Conservation (phyloP, 2,113 vertebrate genomes). For the Nibea albiflora region DNA sequence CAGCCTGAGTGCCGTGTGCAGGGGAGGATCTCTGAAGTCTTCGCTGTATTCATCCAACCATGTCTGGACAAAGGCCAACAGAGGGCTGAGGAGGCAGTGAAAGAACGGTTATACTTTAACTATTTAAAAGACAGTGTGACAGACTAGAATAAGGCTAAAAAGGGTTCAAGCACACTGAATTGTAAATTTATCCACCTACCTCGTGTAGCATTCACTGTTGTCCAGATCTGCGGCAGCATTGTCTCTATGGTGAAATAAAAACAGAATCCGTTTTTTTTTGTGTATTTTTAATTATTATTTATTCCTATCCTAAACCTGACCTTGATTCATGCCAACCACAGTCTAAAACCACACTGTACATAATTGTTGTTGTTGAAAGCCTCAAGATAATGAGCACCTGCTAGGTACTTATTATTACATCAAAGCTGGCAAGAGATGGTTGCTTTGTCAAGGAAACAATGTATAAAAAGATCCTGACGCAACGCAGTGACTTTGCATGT, state of each 20-base stretch:
- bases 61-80: constrained; percentile 82
- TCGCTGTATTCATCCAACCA: constrained; percentile 89
- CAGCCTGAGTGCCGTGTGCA: constrained; percentile 73
- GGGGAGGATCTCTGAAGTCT: constrained; percentile 88
- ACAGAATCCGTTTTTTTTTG: constrained; percentile 4
- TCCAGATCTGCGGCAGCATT: constrained; percentile 65
- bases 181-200: constrained; percentile 64
- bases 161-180: background rate
- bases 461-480: constrained; percentile 32
- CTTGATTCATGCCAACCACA: constrained; percentile 23
- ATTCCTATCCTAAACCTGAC: constrained; percentile 3
- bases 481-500: constrained; percentile 29
- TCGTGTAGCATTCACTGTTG: constrained; percentile 63
- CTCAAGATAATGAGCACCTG: constrained; percentile 61
- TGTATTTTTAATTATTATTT: constrained; percentile 31
- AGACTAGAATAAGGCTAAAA: background rate
- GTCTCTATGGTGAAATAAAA: constrained; percentile 63
- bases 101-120: constrained; percentile 18
- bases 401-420: constrained; percentile 61
- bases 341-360: constrained; percentile 28
- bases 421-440: constrained; percentile 41
- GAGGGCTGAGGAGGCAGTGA: constrained; percentile 61
- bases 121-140: background rate
- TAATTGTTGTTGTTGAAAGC: constrained; percentile 56
- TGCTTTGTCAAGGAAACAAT: constrained; percentile 45